phyloP scores from a whole-genome alignment of 2,113 vertebrate genomes.

The Proterorhinus semilunaris region DNA sequence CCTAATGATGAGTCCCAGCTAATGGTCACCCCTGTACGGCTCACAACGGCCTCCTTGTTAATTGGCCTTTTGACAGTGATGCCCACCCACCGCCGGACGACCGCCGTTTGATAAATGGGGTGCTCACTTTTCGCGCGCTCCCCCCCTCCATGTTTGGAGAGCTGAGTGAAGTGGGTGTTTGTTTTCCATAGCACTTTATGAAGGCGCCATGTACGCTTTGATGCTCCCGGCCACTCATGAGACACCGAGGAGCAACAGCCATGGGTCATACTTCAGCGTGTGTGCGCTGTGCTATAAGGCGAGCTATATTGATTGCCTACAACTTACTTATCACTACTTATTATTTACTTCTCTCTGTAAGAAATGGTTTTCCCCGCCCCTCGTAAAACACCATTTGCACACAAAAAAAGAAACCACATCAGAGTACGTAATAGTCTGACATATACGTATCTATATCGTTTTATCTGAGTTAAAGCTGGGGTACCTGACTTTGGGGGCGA shows the following conservation, averaged over 20 bases:
- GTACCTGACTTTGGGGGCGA: no score
- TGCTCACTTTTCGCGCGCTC: conserved; percentile 48
- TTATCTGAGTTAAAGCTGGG: no score
- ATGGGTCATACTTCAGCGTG: not conserved
- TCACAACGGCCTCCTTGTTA: conserved; percentile 68
- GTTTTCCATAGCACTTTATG: conserved; percentile 55
- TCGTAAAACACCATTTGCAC: no score
- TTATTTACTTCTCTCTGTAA: no score
- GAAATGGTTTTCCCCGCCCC: no score
- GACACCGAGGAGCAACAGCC: conserved; percentile 21
- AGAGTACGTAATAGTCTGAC: no score
- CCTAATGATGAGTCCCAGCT: conserved; percentile 63
- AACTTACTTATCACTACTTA: no score
- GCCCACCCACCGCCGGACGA: conserved; percentile 66
- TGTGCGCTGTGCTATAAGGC: not conserved
- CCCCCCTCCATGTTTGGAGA: conserved; percentile 40
- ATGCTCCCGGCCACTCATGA: conserved; percentile 43
- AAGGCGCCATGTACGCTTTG: conserved; percentile 47
- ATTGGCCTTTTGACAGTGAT: conserved; percentile 73
- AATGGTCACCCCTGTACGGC: conserved; percentile 53
- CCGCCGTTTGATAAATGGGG: conserved; percentile 72
- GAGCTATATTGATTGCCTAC: not conserved
- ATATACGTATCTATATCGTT: no score
- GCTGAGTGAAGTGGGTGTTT: conserved; percentile 66
- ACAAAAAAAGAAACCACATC: no score